Evolutionary conservation across 2,888 invertebrate species (phyloP).

Genomic region (Gastracanthus pulcherrimus): DNA sequence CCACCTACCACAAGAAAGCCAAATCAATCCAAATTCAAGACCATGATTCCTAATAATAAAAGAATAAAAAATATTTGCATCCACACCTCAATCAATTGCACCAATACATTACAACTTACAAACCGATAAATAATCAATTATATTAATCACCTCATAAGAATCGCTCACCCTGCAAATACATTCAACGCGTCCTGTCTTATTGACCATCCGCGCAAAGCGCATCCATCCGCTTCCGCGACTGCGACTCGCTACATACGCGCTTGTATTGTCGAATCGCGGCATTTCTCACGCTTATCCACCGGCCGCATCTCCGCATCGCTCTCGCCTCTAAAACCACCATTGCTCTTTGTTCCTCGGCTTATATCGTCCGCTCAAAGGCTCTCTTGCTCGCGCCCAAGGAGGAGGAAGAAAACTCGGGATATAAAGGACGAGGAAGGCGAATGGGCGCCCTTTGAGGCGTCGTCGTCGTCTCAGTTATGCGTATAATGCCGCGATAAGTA

Average conservation of each 20-base stretch:
- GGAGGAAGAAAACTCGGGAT: slow-evolving; percentile 25
- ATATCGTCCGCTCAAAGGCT: background rate
- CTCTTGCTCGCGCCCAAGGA: too few relatives aligned
- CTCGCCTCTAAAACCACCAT: background rate
- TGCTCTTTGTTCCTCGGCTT: slow-evolving; percentile 6
- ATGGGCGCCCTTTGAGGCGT: slow-evolving; percentile 14
- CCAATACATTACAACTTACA: too few relatives aligned
- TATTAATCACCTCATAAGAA: background rate
- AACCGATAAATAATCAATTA: too few relatives aligned
- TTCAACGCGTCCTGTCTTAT: too few relatives aligned
- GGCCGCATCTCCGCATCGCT: background rate
- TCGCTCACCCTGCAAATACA: background rate
- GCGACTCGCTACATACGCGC: background rate
- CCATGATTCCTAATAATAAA: too few relatives aligned
- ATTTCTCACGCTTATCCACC: slow-evolving; percentile 34
- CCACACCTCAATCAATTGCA: too few relatives aligned
- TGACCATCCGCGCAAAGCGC: background rate
- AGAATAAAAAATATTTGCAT: too few relatives aligned
- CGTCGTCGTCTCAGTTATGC: slow-evolving; percentile 8
- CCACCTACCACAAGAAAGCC: too few relatives aligned
- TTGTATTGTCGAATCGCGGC: slow-evolving; percentile 28
- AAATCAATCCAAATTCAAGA: too few relatives aligned
- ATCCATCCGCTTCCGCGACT: background rate
- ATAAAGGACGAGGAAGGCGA: slow-evolving; percentile 15
- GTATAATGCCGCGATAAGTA: slow-evolving; percentile 69